Percentiles rank a stretch among this genome's conserved stretches.
These are phyloP conservation scores for Geotrupes spiniger DNA, from an alignment of 2,888 invertebrate genomes.

Conservation along the genomic window DNA sequence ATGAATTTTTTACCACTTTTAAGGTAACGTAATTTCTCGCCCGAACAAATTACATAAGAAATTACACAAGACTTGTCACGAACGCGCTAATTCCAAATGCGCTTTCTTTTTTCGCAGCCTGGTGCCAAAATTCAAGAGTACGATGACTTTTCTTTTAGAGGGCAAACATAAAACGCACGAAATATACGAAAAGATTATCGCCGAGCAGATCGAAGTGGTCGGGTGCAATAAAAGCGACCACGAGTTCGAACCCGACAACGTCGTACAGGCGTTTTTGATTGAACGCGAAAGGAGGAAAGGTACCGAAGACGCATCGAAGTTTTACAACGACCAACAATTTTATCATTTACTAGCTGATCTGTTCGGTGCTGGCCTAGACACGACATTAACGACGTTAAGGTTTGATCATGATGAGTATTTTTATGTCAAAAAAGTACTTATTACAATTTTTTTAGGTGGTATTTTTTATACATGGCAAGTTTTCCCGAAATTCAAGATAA, in stretches of 20 bases:
- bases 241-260: conserved; percentile 31
- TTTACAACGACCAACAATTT: conserved; percentile 66
- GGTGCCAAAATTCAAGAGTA: conserved; percentile 60
- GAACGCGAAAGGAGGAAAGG: conserved; percentile 57
- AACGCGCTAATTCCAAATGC: too few species aligned
- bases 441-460: conserved; percentile 57
- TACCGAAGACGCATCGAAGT: conserved; percentile 48
- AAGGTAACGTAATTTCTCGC: conserved; percentile 53
- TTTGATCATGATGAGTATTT: conserved; percentile 25
- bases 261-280: conserved; percentile 64
- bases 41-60: background rate
- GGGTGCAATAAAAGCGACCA: conserved; percentile 17
- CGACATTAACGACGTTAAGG: conserved; percentile 73
- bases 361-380: conserved; percentile 84
- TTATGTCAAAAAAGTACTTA: background rate
- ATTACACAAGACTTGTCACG: background rate
- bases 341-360: conserved; percentile 75
- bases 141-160: conserved; percentile 63
- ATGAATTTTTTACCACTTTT: conserved; percentile 83
- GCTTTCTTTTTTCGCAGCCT: conserved; percentile 49
- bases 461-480: conserved; percentile 71
- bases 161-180: conserved; percentile 72
- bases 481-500: conserved; percentile 62
- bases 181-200: conserved; percentile 67
- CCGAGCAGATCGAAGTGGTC: conserved; percentile 43